Percentiles rank a stretch among this genome's conserved stretches.
Conservation (phyloP, 37 sponge, comb jelly and placozoan species). For the Bolinopsis microptera region DNA sequence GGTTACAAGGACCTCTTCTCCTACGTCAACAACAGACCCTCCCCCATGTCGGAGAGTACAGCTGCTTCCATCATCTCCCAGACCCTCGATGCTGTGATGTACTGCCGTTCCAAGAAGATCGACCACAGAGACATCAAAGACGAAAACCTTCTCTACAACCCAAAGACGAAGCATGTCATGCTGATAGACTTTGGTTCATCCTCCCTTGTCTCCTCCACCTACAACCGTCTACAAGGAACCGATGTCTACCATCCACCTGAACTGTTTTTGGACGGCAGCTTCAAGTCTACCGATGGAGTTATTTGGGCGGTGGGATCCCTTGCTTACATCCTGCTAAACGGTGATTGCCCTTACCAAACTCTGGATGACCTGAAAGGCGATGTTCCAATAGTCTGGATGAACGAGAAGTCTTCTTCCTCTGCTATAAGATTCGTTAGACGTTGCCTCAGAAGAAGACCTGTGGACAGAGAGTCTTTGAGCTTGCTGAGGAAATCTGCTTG, state of each 20-base stretch:
- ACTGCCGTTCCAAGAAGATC: no score
- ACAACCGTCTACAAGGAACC: no score
- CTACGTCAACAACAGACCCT: neutral
- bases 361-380: neutral
- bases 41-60: neutral
- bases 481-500: neutral
- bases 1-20: no score
- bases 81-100: no score
- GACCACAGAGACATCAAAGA: no score
- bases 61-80: neutral
- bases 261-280: neutral
- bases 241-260: slow-evolving; percentile 56
- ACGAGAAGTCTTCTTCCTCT: no score
- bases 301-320: slow-evolving; percentile 30
- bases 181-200: slow-evolving; percentile 38
- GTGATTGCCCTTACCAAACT: neutral
- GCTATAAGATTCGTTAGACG: no score
- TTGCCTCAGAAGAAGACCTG: neutral
- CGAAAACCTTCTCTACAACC: no score
- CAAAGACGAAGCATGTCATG: no score
- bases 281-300: neutral
- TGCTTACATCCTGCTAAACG: slow-evolving; percentile 13
- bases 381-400: neutral
- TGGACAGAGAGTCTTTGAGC: neutral
- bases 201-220: neutral